Percentiles rank a stretch among this genome's conserved stretches.
phyloP scores from a whole-genome alignment of 2,797 vertebrate genomes.

The Syngnathus acus region DNA sequence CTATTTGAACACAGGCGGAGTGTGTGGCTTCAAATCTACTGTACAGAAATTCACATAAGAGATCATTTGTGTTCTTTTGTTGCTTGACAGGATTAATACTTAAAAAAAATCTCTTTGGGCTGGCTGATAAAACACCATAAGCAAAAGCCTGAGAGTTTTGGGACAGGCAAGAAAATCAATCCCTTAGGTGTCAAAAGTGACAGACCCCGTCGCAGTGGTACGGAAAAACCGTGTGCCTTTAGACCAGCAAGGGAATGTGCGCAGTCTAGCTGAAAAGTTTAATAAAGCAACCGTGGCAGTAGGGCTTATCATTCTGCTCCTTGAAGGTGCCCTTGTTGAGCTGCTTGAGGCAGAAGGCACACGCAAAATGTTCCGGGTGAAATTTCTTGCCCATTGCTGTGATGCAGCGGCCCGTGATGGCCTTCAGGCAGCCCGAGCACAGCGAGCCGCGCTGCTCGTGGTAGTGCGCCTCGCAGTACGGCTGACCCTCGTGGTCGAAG shows the following conservation, averaged over 20 bases:
- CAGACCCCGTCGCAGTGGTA: slow-evolving; percentile 16
- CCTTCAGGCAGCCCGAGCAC: slow-evolving; percentile 94
- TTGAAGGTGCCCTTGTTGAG: slow-evolving; percentile 98
- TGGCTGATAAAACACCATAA: slow-evolving; percentile 40
- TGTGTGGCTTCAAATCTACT: neutral
- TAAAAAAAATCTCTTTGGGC: slow-evolving; percentile 62
- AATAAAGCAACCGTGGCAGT: slow-evolving; percentile 91
- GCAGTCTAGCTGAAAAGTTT: slow-evolving; percentile 87
- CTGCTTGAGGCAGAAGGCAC: slow-evolving; percentile 95
- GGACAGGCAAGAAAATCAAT: slow-evolving; percentile 30
- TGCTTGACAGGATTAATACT: slow-evolving; percentile 26
- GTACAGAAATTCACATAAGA: slow-evolving; percentile 5
- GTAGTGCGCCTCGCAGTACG: slow-evolving; percentile 92
- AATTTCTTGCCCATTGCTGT: slow-evolving; percentile 96
- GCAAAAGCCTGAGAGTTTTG: slow-evolving; percentile 45
- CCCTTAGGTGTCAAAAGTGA: slow-evolving; percentile 31
- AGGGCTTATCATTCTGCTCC: slow-evolving; percentile 96
- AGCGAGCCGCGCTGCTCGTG: slow-evolving; percentile 88
- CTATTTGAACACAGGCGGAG: neutral
- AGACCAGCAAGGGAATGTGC: slow-evolving; percentile 9
- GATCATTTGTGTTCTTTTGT: slow-evolving; percentile 9
- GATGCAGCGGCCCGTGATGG: slow-evolving; percentile 95
- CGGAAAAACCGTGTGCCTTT: slow-evolving; percentile 20
- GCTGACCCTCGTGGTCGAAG: slow-evolving; percentile 91
- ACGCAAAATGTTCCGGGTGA: slow-evolving; percentile 94